Evolutionary conservation across 2,888 invertebrate species (phyloP), one percentile per base, ranked within the genome.

Genomic region (Lasioglossum villosulum): DNA sequence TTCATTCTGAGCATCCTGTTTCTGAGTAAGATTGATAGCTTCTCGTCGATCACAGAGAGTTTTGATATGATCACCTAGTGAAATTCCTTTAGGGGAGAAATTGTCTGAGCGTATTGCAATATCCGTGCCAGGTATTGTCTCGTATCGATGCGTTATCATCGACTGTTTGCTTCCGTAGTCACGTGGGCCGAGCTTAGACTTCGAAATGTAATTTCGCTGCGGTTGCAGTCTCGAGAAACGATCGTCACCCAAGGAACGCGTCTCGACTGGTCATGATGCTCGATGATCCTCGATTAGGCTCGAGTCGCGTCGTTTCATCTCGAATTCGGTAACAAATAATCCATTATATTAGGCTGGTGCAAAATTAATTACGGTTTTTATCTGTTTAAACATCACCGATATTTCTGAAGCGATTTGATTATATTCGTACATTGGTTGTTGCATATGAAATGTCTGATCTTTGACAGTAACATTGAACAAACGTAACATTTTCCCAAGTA

Each of bases 31-130:
- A 91, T 91, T 89, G 89, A 93, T 94, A 94, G 94, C 94, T 94
- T 94, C 94, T 94, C 92, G 92, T 93, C 91, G 93, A 94, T 94
- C 94, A 94, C 94, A 94, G 94, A 93, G 93, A 94, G 93, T 93
- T 94, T 94, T 48, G 94, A 94, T 94, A 94, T 94, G 94, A 92
- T 93, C 85, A 76, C 87, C 79, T 80, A 80, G 76, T n/a, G 77
- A 77, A 78, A 68, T 82, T 74, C 78, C 71, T 56, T 82, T 56
- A 19, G 68, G 34, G 68, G 34, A 76, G 27, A 86, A 82, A 75
- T 77, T 85, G 70, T 72, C 79, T 23, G 76, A 75, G 82, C 78
- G 19, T 59, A 77, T 74, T 70, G 70, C 74, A 70, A 48, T 77
- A 84, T 86, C 70, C 63, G 76, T 77, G 84, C 56, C 63, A 48